Evolutionary conservation across 2,797 vertebrate species (phyloP), one percentile per base, ranked within the genome.

Genomic region (Galaxias olidus): DNA sequence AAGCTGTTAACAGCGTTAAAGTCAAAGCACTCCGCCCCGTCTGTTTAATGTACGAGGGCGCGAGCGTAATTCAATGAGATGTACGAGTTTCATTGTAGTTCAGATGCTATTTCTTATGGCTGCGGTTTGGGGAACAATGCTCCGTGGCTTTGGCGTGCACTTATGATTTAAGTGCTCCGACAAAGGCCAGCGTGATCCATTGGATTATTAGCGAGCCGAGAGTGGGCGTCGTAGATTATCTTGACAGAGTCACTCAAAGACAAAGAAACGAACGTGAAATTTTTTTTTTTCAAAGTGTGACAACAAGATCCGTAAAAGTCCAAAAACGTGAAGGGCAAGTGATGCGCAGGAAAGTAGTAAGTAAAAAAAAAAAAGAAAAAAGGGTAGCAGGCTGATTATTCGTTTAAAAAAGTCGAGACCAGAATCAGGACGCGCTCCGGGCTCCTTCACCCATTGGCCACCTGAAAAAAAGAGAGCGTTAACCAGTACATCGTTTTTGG

Each of bases 141-240:
- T 85, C 86, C 76, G 86, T 88, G 86, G 87, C 85, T 89, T 90
- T 88, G 86, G 80, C 85, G 86, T 77, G 86, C 84, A 80, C 81
- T 86, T 89, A 90, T 88, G 89, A 92, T 91, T 91, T 90, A 91
- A 93, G 87, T 73, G 78, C 84, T 87, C 83, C 76, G 86, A 92
- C 87, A 87, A 91, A 88, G 81, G 83, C 86, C 68, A 69, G 77
- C 75, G 77, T 89, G 89, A 91, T 91, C 91, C 65, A 89, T 86
- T 89, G 90, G 80, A 86, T 88, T 83, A 88, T 88, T 86, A 83
- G 79, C 79, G 76, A 84, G 72, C 70, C 30, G 44, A 48, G 46
- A 43, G 45, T 60, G 60, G 66, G 67, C 52, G 19, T 20, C 30
- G 30, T 30, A 30, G 30, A 30, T 30, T 30, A 30, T 3, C 30